Base-by-base conservation (phyloP, 2,113 vertebrate genomes). In the Columba janthina region DNA sequence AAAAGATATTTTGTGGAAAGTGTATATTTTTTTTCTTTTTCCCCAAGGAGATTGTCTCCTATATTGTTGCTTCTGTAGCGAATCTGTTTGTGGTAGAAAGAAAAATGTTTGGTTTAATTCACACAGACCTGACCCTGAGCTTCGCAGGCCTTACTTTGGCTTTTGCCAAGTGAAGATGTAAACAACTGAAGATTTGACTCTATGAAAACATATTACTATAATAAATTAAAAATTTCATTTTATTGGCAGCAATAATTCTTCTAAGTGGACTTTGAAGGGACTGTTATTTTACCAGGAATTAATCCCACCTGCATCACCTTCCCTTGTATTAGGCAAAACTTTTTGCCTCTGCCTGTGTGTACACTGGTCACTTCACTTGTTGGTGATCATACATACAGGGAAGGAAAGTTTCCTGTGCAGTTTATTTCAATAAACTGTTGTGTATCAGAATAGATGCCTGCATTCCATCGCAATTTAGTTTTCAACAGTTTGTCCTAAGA, bases 401-500 rank as follows among this genome's bases (percentile, higher is more conserved):
- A n/a, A 86, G 72, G 89, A 94, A 84, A 34, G 62, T 54, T 96
- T 92, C 93, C 92, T 22, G 12, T 48, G 50, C 64, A 76, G 83
- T 44, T 54, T 61, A 69, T 75, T 96, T 96, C 92, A 95, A 94
- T 67, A 85, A 96, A 93, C 87, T 19, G 92, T 92, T 94, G 94
- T 95, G 93, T 48, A 91, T 96, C 60, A 88, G 89, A 96, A 96
- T 88, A 88, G 87, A 88, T 24, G 78, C 40, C 81, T 83, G 79
- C 95, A 97, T 97, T 96, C 96, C 95, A 89, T 26, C 15, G n/a
- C 95, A 87, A 93, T 90, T 91, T 61, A 13, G 78, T 94, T 95
- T 97, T 96, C 95, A 92, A 83, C 92, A 94, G 89, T 81, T 67
- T 86, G 79, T 85, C 86, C 96, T 89, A 97, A 94, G 87, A 94